These are phyloP conservation scores for Pharmacophagus antenor DNA, from an alignment of 2,888 invertebrate species.

Conservation along the genomic window DNA sequence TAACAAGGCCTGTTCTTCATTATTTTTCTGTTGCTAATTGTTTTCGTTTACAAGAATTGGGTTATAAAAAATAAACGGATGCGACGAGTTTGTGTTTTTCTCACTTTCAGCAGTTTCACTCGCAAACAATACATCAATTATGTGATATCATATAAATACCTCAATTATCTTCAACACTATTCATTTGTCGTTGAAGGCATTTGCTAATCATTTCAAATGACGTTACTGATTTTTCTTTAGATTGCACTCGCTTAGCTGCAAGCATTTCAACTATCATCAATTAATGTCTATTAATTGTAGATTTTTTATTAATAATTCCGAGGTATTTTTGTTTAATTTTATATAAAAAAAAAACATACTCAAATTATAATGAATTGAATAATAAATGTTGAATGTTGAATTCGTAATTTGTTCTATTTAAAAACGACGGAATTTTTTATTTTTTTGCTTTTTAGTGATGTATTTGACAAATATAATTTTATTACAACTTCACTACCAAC, in stretches of 20 bases:
- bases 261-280: not conserved
- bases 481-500: too few relatives aligned
- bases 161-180: constrained; percentile 12
- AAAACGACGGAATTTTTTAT: too few relatives aligned
- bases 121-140: not conserved
- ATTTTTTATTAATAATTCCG: too few relatives aligned
- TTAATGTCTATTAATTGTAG: too few relatives aligned
- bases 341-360: too few relatives aligned
- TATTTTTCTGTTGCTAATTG: not conserved
- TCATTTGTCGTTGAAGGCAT: constrained; percentile 13
- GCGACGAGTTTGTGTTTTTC: constrained; percentile 1
- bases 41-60: constrained; percentile 4
- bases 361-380: too few relatives aligned
- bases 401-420: too few relatives aligned
- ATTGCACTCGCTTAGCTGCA: not conserved
- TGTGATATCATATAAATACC: not conserved
- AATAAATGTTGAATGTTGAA: too few relatives aligned
- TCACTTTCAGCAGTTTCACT: not conserved
- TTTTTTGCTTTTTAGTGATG: too few relatives aligned
- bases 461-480: too few relatives aligned
- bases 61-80: constrained; percentile 10
- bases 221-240: constrained; percentile 10
- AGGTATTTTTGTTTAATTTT: too few relatives aligned
- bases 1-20: not conserved
- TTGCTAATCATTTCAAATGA: constrained; percentile 6